Evolutionary conservation across 1,140 invertebrate genomes (phyloP), one percentile per base, ranked within the genome.

Genomic region (Diorhabda elongata): DNA sequence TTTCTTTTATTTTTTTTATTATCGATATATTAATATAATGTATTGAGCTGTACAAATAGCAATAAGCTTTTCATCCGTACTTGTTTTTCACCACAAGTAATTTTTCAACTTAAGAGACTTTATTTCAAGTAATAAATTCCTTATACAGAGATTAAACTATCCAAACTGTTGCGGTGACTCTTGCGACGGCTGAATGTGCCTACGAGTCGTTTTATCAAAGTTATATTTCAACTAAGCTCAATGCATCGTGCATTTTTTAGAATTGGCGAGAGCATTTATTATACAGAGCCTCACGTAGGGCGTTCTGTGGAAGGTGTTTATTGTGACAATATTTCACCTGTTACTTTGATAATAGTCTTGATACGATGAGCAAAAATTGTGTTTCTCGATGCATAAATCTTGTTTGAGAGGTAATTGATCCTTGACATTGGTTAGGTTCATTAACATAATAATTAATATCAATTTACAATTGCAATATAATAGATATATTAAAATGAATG

Each of bases 161-260:
- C 63, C 63, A 64, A 64, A 64, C 63, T 64, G 63, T 64, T 64
- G 63, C 63, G 63, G 63, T 64, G 63, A 64, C 63, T 64, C 5
- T 62, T 43, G 43, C 42, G 61, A 62, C 61, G 61, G 61, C 44
- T 62, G 61, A 62, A 62, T 62, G 61, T 62, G 61, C 61, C 44
- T 42, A 41, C 63, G 63, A 64, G 45, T 64, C 63, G 63, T 64
- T 64, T 64, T 64, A 64, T 64, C 63, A 64, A 64, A 64, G 45
- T 64, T 64, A 56, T 64, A 64, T 64, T 64, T 64, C 63, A 64
- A 52, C 63, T 64, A 45, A n/a, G 41, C 63, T 64, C 63, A 57
- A 64, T 64, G 45, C 63, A 26, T 43, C n/a, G 63, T 42, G 42
- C 44, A 44, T 62, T 62, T 62, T 62, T 62, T 43, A 44, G 61